Base-by-base conservation (phyloP, 1,140 invertebrate genomes). In the Microplitis mediator region DNA sequence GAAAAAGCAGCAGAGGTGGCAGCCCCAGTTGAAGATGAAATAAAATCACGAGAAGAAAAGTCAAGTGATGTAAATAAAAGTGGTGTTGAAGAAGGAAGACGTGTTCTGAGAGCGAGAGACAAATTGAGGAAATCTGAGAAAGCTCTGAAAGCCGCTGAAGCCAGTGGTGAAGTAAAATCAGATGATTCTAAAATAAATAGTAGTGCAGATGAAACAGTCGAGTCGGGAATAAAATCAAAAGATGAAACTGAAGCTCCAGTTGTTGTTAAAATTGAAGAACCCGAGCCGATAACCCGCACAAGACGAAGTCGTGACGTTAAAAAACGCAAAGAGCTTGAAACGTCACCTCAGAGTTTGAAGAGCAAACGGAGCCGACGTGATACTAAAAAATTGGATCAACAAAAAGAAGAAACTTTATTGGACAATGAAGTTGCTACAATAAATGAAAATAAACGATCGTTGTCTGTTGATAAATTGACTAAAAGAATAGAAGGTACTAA, bases 371-470 rank as follows among this genome's bases (percentile, higher is more conserved):
- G 78, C 3, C 85, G 81, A 31, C 80, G 84, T 3, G 85, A 86
- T 2, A 1, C 74, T 0, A 82, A 81, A 45, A 85, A 80, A 52
- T 75, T 72, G 0, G 82, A 86, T n/a, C 84, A 85, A 13, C 84
- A 86, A 39, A 85, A 87, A 35, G 86, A 87, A n/a, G 86, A 87
- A 54, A 86, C 84, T 0, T 9, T 86, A 8, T 39, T 87, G 9
- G 86, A 87, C 35, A 82, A 87, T 62, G 86, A 87, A 51, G 86
- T 87, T 0, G 86, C 86, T 0, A 82, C 77, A 58, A 87, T 87
- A 1, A 87, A 87, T 50, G 85, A 87, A 54, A 87, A 86, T 31
- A 82, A 83, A 11, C 69, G 74, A 9, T 78, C 76, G 0, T 77
- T 76, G 6, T 52, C 60, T 23, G 51, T 77, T 6, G 75, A 69